phyloP scores from a whole-genome alignment of 2,113 vertebrate species.

The Nannospalax galili region DNA sequence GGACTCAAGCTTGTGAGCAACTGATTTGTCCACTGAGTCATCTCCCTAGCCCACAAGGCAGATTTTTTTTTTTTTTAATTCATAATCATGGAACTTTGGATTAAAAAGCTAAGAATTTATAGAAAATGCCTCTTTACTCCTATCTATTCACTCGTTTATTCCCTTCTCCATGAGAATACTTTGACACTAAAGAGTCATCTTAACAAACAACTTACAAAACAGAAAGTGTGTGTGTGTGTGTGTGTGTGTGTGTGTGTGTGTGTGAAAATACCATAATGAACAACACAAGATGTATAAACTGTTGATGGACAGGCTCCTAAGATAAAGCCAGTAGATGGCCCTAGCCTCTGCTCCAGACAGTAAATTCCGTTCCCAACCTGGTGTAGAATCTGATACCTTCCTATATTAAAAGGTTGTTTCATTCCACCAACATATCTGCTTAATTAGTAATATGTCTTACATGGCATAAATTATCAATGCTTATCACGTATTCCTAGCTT shows the following conservation, averaged over 20 bases:
- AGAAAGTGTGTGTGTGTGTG: slow-evolving; percentile 32
- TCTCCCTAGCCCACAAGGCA: neutral
- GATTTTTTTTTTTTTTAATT: neutral
- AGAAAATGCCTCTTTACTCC: neutral
- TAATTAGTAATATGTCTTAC: slow-evolving; percentile 78
- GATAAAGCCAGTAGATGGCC: neutral
- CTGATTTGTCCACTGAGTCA: neutral
- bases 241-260: neutral
- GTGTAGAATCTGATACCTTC: neutral
- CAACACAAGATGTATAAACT: slow-evolving; percentile 72
- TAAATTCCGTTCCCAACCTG: neutral
- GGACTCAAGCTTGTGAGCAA: neutral
- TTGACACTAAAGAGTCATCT: slow-evolving; percentile 57
- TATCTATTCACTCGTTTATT: slow-evolving; percentile 8
- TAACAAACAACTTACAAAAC: slow-evolving; percentile 64
- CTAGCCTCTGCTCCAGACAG: neutral
- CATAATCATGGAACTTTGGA: neutral
- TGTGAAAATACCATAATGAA: slow-evolving; percentile 80
- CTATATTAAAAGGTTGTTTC: slow-evolving; percentile 68
- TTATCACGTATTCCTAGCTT: slow-evolving; percentile 77
- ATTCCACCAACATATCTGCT: slow-evolving; percentile 66
- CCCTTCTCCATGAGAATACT: neutral
- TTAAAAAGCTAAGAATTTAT: neutral
- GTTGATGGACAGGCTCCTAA: slow-evolving; percentile 48
- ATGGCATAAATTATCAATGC: slow-evolving; percentile 76